Conservation (phyloP, 2,797 vertebrate species). For the Forpus xanthops region DNA sequence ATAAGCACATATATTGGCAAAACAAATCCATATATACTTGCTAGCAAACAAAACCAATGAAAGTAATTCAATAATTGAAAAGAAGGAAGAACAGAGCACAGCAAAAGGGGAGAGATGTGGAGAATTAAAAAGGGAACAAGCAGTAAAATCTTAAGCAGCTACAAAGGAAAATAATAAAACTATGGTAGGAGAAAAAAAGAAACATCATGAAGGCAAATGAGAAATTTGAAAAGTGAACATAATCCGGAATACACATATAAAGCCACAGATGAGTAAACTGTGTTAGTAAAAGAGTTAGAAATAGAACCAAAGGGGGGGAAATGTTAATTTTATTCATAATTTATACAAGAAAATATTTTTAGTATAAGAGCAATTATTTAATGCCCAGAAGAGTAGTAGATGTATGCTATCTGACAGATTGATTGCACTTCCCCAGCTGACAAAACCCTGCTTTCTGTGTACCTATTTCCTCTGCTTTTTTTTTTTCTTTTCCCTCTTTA, state of each 20-base stretch:
- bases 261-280: neutral
- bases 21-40: neutral
- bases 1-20: neutral
- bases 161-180: neutral
- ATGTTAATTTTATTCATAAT: neutral
- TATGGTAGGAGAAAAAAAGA: neutral
- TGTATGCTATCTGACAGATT: conserved; percentile 18
- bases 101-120: neutral
- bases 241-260: neutral
- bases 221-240: neutral
- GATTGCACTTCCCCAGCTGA: conserved; percentile 11
- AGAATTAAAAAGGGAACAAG: neutral
- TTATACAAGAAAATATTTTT: neutral
- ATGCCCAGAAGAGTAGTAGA: neutral
- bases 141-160: neutral
- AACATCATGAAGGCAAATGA: neutral
- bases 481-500: neutral
- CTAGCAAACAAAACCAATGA: neutral
- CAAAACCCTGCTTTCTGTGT: neutral
- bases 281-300: neutral
- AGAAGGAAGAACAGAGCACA: neutral
- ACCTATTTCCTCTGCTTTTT: neutral
- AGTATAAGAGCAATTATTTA: neutral
- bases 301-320: neutral
- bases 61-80: neutral